These are phyloP conservation scores for Drosophila macrothrix DNA, from an alignment of 2,888 invertebrate species.

Conservation along the genomic window DNA sequence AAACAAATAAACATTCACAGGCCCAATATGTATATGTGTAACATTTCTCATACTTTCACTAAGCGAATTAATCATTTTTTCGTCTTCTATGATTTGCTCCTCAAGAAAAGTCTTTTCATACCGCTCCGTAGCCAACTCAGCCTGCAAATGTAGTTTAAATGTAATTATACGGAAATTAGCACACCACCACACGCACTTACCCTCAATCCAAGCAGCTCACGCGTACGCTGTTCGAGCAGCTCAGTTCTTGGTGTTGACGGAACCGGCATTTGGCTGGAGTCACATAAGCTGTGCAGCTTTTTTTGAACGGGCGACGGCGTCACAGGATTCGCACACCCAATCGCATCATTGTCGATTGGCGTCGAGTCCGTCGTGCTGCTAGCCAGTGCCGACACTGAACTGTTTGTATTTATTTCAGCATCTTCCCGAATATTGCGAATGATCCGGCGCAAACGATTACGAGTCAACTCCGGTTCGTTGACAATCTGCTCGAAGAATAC, in stretches of 20 bases:
- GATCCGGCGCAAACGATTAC: conserved; percentile 66
- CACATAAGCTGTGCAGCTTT: not conserved
- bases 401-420: not conserved
- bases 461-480: conserved; percentile 60
- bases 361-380: not conserved
- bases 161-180: not conserved
- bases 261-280: not conserved
- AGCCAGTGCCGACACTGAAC: not conserved
- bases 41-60: conserved; percentile 39
- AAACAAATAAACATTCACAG: not conserved
- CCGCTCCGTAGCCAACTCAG: conserved; percentile 81
- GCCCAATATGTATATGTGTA: not conserved
- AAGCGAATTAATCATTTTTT: conserved; percentile 59
- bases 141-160: conserved; percentile 50
- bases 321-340: not conserved
- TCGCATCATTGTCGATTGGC: conserved; percentile 9
- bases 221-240: conserved; percentile 80
- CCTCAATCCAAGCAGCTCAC: conserved; percentile 78
- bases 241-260: conserved; percentile 63
- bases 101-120: conserved; percentile 83
- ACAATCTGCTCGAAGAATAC: conserved; percentile 77
- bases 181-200: conserved; percentile 50
- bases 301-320: not conserved
- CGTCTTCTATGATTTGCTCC: conserved; percentile 78
- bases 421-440: conserved; percentile 61